These are phyloP conservation scores for Erpobdella octoculata DNA, from an alignment of 2,888 invertebrate species.

Conservation along the genomic window DNA sequence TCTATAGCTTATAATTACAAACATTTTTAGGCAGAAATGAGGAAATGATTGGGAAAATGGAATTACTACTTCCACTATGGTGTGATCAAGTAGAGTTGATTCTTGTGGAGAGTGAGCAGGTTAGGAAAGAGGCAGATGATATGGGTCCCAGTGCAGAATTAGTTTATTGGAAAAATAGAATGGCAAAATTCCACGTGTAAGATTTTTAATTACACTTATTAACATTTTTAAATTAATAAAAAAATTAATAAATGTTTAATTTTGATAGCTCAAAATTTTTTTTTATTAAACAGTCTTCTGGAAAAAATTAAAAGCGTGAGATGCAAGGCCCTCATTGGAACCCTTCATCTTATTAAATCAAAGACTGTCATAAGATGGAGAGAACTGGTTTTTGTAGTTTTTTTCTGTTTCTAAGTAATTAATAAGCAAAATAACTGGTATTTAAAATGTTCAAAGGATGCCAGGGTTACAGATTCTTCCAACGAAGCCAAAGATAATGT, in stretches of 20 bases:
- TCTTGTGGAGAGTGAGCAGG: constrained; percentile 52
- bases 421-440: background rate
- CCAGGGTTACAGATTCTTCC: constrained; percentile 84
- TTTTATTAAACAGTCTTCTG: constrained; percentile 49
- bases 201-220: constrained; percentile 24
- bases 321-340: constrained; percentile 49
- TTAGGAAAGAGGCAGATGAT: constrained; percentile 53
- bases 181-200: constrained; percentile 72
- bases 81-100: constrained; percentile 53
- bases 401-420: too few species aligned
- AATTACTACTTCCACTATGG: constrained; percentile 50
- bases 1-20: too few species aligned
- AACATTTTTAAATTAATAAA: too few species aligned
- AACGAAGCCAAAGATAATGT: constrained; percentile 93
- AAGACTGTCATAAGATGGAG: constrained; percentile 50
- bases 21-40: constrained; percentile 49
- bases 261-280: too few species aligned
- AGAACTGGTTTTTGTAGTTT: constrained; percentile 44
- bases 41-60: constrained; percentile 50
- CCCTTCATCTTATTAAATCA: constrained; percentile 51
- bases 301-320: constrained; percentile 52
- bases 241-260: background rate
- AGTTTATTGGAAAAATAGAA: constrained; percentile 79
- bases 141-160: constrained; percentile 62
- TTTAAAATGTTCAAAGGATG: constrained; percentile 56